Conservation (phyloP, 2,113 vertebrate species). For the Urocolius indicus region DNA sequence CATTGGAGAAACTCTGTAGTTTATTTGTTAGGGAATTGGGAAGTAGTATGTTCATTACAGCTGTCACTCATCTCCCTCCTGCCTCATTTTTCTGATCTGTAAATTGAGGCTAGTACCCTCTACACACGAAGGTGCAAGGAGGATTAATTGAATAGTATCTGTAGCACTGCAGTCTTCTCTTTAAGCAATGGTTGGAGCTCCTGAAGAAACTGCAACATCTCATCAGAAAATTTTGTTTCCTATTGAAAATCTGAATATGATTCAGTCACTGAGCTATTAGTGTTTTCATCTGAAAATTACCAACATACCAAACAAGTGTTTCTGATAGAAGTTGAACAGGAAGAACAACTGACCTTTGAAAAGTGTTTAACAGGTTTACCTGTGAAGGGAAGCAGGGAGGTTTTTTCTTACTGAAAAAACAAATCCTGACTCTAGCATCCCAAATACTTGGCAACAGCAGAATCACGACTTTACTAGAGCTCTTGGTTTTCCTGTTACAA, state of each 20-base stretch:
- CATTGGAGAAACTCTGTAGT: neutral
- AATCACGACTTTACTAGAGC: neutral
- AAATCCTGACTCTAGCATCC: neutral
- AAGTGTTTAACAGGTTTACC: neutral
- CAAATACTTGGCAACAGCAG: neutral
- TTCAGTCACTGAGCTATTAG: neutral
- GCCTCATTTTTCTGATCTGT: conserved; percentile 24
- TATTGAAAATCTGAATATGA: neutral
- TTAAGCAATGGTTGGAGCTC: neutral
- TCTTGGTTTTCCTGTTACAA: neutral
- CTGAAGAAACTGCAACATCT: neutral
- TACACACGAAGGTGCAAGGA: neutral
- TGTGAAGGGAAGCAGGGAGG: neutral
- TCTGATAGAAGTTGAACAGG: neutral
- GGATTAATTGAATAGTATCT: neutral
- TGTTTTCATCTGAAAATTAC: neutral
- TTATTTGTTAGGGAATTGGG: conserved; percentile 40
- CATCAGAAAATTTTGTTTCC: neutral
- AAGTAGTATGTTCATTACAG: conserved; percentile 36
- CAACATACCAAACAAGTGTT: neutral
- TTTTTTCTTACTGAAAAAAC: neutral
- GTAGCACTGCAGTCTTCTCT: neutral
- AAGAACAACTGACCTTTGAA: neutral
- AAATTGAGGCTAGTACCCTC: conserved; percentile 45
- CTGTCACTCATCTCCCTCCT: conserved; percentile 49